phyloP scores from a whole-genome alignment of 2,113 vertebrate species.

The Verasper variegatus region DNA sequence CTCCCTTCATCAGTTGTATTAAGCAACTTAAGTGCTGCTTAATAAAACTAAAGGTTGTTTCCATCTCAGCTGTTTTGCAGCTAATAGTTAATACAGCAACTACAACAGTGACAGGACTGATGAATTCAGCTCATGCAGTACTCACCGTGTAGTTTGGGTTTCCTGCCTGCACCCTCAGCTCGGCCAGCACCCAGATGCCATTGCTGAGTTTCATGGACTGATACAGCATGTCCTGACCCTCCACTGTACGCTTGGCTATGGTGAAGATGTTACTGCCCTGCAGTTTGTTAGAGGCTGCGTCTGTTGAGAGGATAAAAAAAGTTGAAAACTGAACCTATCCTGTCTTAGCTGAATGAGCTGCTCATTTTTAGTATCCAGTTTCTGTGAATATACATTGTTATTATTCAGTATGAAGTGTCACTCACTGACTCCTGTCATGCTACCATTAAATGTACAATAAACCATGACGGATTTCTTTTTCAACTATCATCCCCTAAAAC shows the following conservation, averaged over 20 bases:
- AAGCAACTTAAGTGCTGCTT: too few relatives aligned
- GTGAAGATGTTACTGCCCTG: constrained; percentile 97
- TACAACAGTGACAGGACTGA: too few relatives aligned
- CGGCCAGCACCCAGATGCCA: constrained; percentile 94
- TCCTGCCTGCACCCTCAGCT: constrained; percentile 91
- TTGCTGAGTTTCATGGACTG: constrained; percentile 96
- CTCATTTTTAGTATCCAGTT: constrained; percentile 14
- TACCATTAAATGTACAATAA: constrained; percentile 31
- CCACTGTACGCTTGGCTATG: constrained; percentile 94
- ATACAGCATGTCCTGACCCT: constrained; percentile 98
- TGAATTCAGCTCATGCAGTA: background rate
- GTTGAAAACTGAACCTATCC: background rate
- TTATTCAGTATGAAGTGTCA: constrained; percentile 6
- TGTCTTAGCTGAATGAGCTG: background rate
- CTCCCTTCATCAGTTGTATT: too few relatives aligned
- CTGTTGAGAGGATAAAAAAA: constrained; percentile 72
- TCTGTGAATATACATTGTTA: constrained; percentile 3
- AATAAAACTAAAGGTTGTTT: too few relatives aligned
- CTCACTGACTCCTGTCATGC: constrained; percentile 22
- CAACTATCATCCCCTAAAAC: constrained; percentile 21
- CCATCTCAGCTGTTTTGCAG: background rate
- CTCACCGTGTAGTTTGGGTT: constrained; percentile 89
- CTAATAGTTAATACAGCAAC: too few relatives aligned
- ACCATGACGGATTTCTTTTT: constrained; percentile 14
- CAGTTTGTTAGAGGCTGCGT: constrained; percentile 89